phyloP scores from a whole-genome alignment of 2,888 invertebrate species.

The Anoplius nigerrimus region DNA sequence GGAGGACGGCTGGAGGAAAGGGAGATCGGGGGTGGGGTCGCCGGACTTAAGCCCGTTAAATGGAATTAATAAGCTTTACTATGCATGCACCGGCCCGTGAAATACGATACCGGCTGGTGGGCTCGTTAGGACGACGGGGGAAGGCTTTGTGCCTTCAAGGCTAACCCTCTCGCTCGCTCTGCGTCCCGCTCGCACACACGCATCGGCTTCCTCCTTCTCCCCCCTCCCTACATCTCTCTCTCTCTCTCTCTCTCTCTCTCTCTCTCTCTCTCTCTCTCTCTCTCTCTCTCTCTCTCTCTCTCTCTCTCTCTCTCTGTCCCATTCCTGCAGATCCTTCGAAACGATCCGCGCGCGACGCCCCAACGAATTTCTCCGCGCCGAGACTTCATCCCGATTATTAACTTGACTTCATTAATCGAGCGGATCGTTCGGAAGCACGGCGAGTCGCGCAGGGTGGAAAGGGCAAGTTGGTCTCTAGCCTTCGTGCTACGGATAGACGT shows the following conservation, averaged over 20 bases:
- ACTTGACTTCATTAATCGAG: no score
- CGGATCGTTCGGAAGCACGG: no score
- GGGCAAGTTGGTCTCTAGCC: no score
- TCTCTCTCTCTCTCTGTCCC: constrained; percentile 1
- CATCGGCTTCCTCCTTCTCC: no score
- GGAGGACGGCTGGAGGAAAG: neutral
- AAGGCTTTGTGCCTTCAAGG: constrained; percentile 67
- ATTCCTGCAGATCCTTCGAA: constrained; percentile 28
- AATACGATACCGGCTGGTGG: constrained; percentile 69
- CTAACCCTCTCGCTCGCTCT: constrained; percentile 37
- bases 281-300: constrained; percentile 20
- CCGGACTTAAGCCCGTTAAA: constrained; percentile 68
- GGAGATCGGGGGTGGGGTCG: constrained; percentile 33
- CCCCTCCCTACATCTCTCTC: constrained; percentile 28
- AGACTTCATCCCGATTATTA: no score
- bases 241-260: constrained; percentile 18
- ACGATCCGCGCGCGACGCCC: constrained; percentile 18
- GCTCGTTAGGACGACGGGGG: constrained; percentile 62
- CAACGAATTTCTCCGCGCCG: no score
- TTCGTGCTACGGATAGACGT: no score
- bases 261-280: constrained; percentile 4
- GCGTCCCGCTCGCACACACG: constrained; percentile 12
- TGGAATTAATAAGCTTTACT: constrained; percentile 73
- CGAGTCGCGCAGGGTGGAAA: no score
- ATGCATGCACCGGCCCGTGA: constrained; percentile 70